phyloP scores from a whole-genome alignment of 2,888 invertebrate genomes.

The Ophioninae sp. region DNA sequence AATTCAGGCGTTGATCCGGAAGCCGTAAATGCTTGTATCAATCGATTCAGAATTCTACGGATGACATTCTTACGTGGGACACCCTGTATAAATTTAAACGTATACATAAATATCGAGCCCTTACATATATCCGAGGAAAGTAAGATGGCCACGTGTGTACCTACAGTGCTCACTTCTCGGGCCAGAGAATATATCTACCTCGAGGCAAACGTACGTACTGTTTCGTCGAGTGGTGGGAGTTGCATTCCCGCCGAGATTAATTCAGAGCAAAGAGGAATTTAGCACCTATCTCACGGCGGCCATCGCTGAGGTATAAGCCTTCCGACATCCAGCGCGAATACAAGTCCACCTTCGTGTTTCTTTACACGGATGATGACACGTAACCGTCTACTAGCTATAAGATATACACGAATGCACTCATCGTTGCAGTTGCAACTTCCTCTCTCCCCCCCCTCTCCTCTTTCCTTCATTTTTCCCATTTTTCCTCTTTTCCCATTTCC shows the following conservation, averaged over 20 bases:
- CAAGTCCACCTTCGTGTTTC: too few relatives aligned
- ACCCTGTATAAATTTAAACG: too few relatives aligned
- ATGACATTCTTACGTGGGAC: too few relatives aligned
- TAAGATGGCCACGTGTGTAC: slow-evolving; percentile 26
- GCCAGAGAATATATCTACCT: not conserved
- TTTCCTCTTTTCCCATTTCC: too few relatives aligned
- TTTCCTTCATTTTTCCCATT: too few relatives aligned
- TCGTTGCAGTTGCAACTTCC: slow-evolving; percentile 51
- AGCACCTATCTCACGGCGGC: slow-evolving; percentile 77
- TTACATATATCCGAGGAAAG: not conserved
- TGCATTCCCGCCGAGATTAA: slow-evolving; percentile 79
- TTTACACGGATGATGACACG: too few relatives aligned
- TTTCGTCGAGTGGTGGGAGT: slow-evolving; percentile 69
- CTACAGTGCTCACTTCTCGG: not conserved
- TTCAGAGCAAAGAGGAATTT: slow-evolving; percentile 79
- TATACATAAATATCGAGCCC: too few relatives aligned
- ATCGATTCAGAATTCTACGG: too few relatives aligned
- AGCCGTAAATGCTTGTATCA: too few relatives aligned
- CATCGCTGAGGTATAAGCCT: slow-evolving; percentile 64
- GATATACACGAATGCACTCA: slow-evolving; percentile 49
- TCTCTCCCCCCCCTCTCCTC: slow-evolving; percentile 34
- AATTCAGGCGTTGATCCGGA: too few relatives aligned
- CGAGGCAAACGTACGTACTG: not conserved
- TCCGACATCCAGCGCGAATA: not conserved
- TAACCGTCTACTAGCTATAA: slow-evolving; percentile 17